These are phyloP conservation scores for Orussus abietinus DNA, from an alignment of 1,140 invertebrate genomes.

Conservation along the genomic window DNA sequence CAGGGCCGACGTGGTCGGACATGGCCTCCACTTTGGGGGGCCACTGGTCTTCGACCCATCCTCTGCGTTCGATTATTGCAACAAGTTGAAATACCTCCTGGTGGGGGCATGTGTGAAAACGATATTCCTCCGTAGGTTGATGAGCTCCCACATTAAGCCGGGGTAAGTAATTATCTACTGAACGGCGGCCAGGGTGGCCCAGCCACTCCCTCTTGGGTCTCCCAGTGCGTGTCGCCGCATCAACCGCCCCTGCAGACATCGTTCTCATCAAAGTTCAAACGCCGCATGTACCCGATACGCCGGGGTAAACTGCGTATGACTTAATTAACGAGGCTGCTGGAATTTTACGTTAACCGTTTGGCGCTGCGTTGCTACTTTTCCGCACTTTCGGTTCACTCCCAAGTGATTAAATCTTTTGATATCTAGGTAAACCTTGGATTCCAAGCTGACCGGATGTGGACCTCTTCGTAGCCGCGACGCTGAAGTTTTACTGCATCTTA, in stretches of 20 bases:
- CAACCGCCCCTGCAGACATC: constrained; percentile 39
- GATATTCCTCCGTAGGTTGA: constrained; percentile 33
- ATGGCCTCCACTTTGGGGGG: no score
- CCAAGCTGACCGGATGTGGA: no score
- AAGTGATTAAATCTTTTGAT: no score
- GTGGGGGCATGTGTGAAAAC: constrained; percentile 27
- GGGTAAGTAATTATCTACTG: constrained; percentile 46
- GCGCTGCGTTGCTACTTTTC: no score
- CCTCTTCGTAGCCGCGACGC: no score
- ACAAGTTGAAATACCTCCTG: constrained; percentile 22
- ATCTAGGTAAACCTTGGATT: no score
- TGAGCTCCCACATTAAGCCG: constrained; percentile 36
- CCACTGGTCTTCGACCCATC: no score
- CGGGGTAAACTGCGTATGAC: constrained; percentile 29
- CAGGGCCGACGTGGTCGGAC: no score
- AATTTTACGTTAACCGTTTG: no score
- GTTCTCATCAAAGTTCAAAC: constrained; percentile 42
- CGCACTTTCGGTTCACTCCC: no score
- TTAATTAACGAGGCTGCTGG: constrained; percentile 37
- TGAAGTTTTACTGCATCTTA: no score
- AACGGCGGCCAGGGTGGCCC: constrained; percentile 32
- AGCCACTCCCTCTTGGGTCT: constrained; percentile 43
- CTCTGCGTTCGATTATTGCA: no score
- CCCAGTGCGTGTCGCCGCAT: constrained; percentile 45
- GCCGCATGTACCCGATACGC: constrained; percentile 39